Percentiles rank a stretch among this genome's conserved stretches.
phyloP scores from a whole-genome alignment of 30 jellyfish, hydroid and myxozoan genomes.

The Aurelia sp. region DNA sequence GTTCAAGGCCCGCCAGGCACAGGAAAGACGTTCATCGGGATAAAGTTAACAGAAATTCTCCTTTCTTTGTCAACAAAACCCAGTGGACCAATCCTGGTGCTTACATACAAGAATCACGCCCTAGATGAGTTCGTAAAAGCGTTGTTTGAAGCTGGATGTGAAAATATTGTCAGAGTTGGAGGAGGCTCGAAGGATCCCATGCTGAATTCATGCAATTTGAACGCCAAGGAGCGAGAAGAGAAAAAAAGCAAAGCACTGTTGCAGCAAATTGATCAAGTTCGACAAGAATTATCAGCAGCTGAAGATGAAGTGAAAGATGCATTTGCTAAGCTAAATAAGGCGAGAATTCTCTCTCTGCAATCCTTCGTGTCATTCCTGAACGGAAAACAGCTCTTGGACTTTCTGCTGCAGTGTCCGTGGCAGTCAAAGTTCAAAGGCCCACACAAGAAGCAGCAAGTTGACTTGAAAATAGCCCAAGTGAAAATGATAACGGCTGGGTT shows the following conservation, averaged over 20 bases:
- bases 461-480: background rate
- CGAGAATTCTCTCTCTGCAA: slow-evolving; percentile 8
- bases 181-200: slow-evolving; percentile 53
- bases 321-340: slow-evolving; percentile 23
- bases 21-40: slow-evolving; percentile 78
- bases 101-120: slow-evolving; percentile 87
- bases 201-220: slow-evolving; percentile 5
- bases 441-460: background rate
- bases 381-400: slow-evolving; percentile 14
- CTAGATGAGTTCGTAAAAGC: slow-evolving; percentile 73
- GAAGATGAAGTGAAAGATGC: slow-evolving; percentile 6
- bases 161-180: slow-evolving; percentile 51
- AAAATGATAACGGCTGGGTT: background rate
- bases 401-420: slow-evolving; percentile 13
- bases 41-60: slow-evolving; percentile 38
- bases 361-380: slow-evolving; percentile 8
- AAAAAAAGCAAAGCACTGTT: background rate
- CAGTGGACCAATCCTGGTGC: slow-evolving; percentile 54
- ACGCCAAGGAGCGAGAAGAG: slow-evolving; percentile 2
- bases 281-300: slow-evolving; percentile 13
- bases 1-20: slow-evolving; percentile 92
- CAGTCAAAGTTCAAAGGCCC: background rate
- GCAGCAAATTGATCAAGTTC: slow-evolving; percentile 1
- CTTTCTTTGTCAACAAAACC: slow-evolving; percentile 41
- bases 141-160: slow-evolving; percentile 13